phyloP scores from a whole-genome alignment of 2,113 vertebrate species.

The Bubalus kerabau region DNA sequence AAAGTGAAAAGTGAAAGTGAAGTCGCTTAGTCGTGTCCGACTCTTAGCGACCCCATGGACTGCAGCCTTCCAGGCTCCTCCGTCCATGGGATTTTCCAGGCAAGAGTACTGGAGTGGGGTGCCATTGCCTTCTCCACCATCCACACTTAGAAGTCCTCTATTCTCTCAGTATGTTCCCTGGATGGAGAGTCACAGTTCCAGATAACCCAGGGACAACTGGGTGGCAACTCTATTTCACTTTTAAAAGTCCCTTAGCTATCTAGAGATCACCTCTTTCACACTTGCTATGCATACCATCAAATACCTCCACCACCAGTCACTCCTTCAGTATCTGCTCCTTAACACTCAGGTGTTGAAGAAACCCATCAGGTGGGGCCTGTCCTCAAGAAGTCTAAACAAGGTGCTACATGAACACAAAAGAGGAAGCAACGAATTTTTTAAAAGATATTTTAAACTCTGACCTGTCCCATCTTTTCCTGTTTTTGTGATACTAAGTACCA shows the following conservation, averaged over 20 bases:
- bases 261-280: background rate
- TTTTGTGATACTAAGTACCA: slow-evolving; percentile 29
- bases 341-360: background rate
- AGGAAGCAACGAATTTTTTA: background rate
- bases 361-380: background rate
- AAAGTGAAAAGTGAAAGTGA: too few relatives aligned
- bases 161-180: background rate
- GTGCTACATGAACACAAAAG: background rate
- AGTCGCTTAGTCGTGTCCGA: too few relatives aligned
- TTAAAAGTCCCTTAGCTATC: background rate
- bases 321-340: background rate
- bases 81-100: too few relatives aligned
- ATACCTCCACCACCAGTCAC: background rate
- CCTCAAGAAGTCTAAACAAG: background rate
- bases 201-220: background rate
- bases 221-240: background rate
- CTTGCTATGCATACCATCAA: background rate
- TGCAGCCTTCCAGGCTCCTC: too few relatives aligned
- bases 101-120: too few relatives aligned
- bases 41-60: too few relatives aligned
- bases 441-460: background rate
- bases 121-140: too few relatives aligned
- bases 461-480: background rate
- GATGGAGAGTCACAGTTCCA: background rate
- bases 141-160: background rate